Evolutionary conservation across 37 sponge, comb jelly and placozoan genomes (phyloP), one percentile per base, ranked within the genome.

Genomic region (Tethya wilhelma): DNA sequence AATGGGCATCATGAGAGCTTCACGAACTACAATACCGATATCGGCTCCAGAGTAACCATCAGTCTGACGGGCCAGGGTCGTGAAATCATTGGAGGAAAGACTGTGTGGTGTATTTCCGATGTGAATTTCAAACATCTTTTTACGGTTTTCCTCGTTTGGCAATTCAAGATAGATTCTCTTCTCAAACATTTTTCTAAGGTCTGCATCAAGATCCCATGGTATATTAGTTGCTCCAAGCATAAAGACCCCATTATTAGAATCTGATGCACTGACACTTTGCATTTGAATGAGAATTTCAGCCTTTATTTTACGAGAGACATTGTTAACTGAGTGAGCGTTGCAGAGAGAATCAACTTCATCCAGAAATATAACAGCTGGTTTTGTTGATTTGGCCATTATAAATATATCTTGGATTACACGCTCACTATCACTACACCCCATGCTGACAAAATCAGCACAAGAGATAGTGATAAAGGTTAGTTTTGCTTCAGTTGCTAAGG

Each of bases 201-300:
- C 99, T 53, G 95, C 79, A 49, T 99, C 97, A 12, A 99, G 91
- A 20, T 71, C 76, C 99, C 99, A 99, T 0, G 99, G 99, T 19
- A 96, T 84, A 64, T 99, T 99, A n/a, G 99, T 96, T 43, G 99
- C 99, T 14, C 99, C 99, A 39, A 99, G 85, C 2, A 99, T 93
- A 1, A 99, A 74, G 26, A 99, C 86, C 23, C 96, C 96, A 56
- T 96, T 93, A 67, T 92, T 99, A 71, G 94, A n/a, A n/a, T n/a
- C n/a, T n/a, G n/a, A 93, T 30, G 84, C 79, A 26, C 97, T 95
- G 39, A 99, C 99, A 60, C 97, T 97, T 66, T 99, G 97, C 99
- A 99, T 99, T 59, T 99, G 99, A 0, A 99, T 97, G 20, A 99
- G 91, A 66, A 99, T 96, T 74, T 99, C 99, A 1, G 99, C 96